Percentiles rank a stretch among this genome's conserved stretches.
phyloP scores from a whole-genome alignment of 2,797 vertebrate species.

The Macropodus opercularis region DNA sequence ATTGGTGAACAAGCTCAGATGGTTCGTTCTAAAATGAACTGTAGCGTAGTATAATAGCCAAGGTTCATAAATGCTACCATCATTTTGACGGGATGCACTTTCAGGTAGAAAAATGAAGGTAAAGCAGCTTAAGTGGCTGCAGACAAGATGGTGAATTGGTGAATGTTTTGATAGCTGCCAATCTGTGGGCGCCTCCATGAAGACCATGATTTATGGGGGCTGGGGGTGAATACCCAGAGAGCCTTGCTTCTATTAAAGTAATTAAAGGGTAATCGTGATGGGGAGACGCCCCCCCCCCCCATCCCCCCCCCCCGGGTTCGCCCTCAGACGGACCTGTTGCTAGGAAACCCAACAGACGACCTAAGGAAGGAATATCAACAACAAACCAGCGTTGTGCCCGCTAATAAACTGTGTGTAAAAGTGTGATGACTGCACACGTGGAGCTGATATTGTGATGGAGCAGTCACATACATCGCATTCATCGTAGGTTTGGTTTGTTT shows the following conservation, averaged over 20 bases:
- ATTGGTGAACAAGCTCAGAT: too few relatives aligned
- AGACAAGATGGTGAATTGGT: constrained; percentile 29
- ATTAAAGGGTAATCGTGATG: constrained; percentile 67
- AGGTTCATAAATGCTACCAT: background rate
- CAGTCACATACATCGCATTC: background rate
- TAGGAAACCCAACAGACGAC: constrained; percentile 68
- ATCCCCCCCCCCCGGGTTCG: constrained; percentile 30
- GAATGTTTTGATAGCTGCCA: constrained; percentile 38
- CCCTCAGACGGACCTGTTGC: constrained; percentile 71
- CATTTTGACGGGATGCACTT: background rate
- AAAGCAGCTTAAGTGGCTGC: constrained; percentile 19
- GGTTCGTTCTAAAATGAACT: too few relatives aligned
- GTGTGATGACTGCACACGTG: constrained; percentile 30
- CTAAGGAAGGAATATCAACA: constrained; percentile 51
- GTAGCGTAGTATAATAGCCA: too few relatives aligned
- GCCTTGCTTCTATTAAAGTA: constrained; percentile 62
- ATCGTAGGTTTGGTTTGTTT: constrained; percentile 3
- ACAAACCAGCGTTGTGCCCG: constrained; percentile 38
- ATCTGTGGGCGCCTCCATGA: constrained; percentile 21
- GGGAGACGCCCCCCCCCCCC: constrained; percentile 34
- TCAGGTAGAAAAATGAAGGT: background rate
- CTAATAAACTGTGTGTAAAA: constrained; percentile 47
- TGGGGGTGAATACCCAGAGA: constrained; percentile 28
- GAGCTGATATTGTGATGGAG: constrained; percentile 18
- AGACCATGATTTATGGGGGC: constrained; percentile 13